Percentiles rank a stretch among this genome's conserved stretches.
Evolutionary conservation across 2,797 vertebrate genomes (phyloP).

Genomic region (Nannoperca australis): DNA sequence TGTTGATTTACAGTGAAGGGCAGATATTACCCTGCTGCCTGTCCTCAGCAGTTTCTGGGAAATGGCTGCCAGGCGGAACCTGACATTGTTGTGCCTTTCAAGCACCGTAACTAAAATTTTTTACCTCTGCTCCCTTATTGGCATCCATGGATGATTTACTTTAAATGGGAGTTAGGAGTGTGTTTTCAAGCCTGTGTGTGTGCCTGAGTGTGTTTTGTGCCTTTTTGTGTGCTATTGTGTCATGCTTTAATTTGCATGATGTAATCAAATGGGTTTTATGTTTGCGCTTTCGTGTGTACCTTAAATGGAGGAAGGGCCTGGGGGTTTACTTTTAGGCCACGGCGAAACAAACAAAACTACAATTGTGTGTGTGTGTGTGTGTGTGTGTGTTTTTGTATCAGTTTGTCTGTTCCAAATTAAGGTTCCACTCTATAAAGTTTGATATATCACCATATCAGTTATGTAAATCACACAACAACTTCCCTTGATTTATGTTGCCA

Average conservation of each 20-base stretch:
- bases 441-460: constrained; percentile 72
- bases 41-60: constrained; percentile 71
- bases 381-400: constrained; percentile 21
- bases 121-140: constrained; percentile 58
- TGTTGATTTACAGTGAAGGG: constrained; percentile 58
- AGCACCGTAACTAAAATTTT: constrained; percentile 66
- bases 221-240: constrained; percentile 41
- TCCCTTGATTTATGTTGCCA: constrained; percentile 72
- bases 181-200: constrained; percentile 14
- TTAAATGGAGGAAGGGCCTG: not conserved
- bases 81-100: constrained; percentile 41
- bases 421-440: constrained; percentile 75
- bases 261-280: constrained; percentile 47
- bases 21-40: constrained; percentile 53
- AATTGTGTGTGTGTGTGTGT: not conserved
- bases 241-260: constrained; percentile 60
- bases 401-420: constrained; percentile 54
- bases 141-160: constrained; percentile 69
- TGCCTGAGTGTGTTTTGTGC: constrained; percentile 15
- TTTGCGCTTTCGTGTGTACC: constrained; percentile 30
- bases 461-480: constrained; percentile 73
- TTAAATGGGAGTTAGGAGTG: constrained; percentile 52
- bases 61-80: constrained; percentile 41
- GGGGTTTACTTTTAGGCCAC: constrained; percentile 31
- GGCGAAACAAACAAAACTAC: constrained; percentile 22